Conservation (phyloP, 2,888 invertebrate genomes). For the Oasisia sp. region DNA sequence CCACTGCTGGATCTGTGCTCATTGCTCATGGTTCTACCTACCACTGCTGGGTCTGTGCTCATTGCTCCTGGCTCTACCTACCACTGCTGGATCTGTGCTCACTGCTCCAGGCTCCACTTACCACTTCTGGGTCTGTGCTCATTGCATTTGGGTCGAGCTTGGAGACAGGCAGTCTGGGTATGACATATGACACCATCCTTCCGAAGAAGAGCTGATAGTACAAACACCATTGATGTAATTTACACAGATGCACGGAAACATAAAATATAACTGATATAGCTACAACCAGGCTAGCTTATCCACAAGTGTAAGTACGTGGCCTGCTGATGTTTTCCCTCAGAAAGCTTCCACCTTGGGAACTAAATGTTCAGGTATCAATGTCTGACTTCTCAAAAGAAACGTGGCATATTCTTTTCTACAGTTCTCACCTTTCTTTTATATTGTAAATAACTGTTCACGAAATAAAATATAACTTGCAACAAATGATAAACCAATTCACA, state of each 20-base stretch:
- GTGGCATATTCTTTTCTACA: too few species aligned
- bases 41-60: not conserved
- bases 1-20: not conserved
- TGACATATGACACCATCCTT: conserved; percentile 51
- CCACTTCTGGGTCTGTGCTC: conserved; percentile 55
- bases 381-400: too few species aligned
- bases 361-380: too few species aligned
- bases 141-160: conserved; percentile 49
- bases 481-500: too few species aligned
- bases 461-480: too few species aligned
- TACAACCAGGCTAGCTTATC: not conserved
- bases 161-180: conserved; percentile 54
- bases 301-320: too few species aligned
- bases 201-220: conserved; percentile 55
- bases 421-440: too few species aligned
- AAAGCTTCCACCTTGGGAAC: too few species aligned
- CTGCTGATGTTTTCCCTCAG: too few species aligned
- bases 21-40: not conserved
- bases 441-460: too few species aligned
- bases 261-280: not conserved
- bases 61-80: not conserved
- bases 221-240: not conserved
- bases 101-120: conserved; percentile 33
- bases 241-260: too few species aligned
- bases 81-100: not conserved